phyloP scores from a whole-genome alignment of 2,888 invertebrate genomes.

The Metacarcinus magister region DNA sequence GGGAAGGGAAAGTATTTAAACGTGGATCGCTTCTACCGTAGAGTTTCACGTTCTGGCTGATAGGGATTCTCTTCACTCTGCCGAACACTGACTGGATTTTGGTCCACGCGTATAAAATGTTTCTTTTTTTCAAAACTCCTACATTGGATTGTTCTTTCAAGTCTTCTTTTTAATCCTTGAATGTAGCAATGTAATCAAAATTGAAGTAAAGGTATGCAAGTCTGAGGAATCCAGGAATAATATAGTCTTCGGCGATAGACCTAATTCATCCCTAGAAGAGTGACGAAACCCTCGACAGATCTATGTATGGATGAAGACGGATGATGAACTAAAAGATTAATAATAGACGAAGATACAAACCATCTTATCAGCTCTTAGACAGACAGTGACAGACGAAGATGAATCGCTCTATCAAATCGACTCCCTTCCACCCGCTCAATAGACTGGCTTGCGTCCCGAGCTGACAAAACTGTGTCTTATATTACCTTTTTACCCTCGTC shows the following conservation, averaged over 20 bases:
- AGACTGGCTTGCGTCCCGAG: neutral
- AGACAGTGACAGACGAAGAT: neutral
- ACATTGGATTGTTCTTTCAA: neutral
- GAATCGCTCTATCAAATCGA: neutral
- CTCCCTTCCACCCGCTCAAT: neutral
- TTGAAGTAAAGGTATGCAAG: neutral
- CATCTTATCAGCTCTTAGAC: neutral
- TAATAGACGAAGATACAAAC: neutral
- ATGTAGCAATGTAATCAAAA: neutral
- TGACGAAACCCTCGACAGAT: neutral
- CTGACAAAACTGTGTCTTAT: neutral
- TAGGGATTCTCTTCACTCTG: neutral
- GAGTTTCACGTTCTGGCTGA: neutral
- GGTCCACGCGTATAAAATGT: neutral
- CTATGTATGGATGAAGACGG: neutral
- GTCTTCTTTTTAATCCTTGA: neutral
- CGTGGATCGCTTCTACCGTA: neutral
- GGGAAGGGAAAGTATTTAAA: neutral
- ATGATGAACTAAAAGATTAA: neutral
- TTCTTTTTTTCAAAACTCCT: neutral
- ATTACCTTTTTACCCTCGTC: neutral
- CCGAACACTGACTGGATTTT: neutral
- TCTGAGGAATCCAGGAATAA: neutral
- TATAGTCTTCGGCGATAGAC: neutral
- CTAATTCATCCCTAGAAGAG: too few relatives aligned